Conservation (phyloP, 2,797 vertebrate species). For the Sitta carolinensis region DNA sequence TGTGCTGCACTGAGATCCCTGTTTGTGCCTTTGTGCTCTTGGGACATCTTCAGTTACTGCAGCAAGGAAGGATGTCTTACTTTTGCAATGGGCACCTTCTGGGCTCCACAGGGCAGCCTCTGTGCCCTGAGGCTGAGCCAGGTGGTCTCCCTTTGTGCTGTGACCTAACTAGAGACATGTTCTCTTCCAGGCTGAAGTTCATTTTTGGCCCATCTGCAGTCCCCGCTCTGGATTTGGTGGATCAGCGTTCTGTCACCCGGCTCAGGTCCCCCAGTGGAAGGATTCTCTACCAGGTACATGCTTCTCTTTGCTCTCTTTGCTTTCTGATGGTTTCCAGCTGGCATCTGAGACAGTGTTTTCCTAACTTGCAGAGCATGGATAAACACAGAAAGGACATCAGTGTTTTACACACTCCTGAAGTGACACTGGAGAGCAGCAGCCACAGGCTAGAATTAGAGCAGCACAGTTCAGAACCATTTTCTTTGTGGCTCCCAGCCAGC, state of each 20-base stretch:
- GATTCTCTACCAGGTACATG: constrained; percentile 83
- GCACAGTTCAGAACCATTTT: not conserved
- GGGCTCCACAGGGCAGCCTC: not conserved
- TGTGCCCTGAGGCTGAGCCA: not conserved
- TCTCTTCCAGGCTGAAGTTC: constrained; percentile 85
- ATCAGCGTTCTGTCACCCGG: constrained; percentile 84
- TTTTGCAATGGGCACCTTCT: not conserved
- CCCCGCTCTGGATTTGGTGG: constrained; percentile 91
- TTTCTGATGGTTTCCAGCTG: not conserved
- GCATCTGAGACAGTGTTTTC: not conserved
- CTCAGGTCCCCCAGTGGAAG: constrained; percentile 89
- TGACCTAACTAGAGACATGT: not conserved
- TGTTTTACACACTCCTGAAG: not conserved
- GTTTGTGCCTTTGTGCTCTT: not conserved
- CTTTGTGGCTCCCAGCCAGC: not conserved
- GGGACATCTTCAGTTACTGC: not conserved
- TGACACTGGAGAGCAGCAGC: not conserved
- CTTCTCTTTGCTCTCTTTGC: not conserved
- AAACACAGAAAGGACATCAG: not conserved
- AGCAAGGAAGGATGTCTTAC: not conserved
- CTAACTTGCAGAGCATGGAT: not conserved
- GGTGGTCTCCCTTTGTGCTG: not conserved
- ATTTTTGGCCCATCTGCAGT: constrained; percentile 88
- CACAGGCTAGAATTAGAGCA: not conserved
- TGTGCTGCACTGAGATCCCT: not conserved